phyloP scores from a whole-genome alignment of 2,888 invertebrate species.

The Macroteleia sp. region DNA sequence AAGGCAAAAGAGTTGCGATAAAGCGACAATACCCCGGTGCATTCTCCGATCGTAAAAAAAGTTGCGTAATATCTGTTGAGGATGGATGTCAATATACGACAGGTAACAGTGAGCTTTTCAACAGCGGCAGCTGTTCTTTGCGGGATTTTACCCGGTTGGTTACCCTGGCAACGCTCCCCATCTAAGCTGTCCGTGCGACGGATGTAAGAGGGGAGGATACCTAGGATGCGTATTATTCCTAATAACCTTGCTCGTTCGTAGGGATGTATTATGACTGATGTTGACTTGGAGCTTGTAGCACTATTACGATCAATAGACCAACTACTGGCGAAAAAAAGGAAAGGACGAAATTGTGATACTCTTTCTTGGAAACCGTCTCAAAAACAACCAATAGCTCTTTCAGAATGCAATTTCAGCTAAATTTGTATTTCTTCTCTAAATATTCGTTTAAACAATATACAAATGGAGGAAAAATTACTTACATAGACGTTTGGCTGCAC shows the following conservation, averaged over 20 bases:
- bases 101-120: constrained; percentile 66
- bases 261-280: constrained; percentile 84
- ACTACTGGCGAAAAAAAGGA: constrained; percentile 65
- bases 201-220: constrained; percentile 68
- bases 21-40: constrained; percentile 38
- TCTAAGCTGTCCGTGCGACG: constrained; percentile 69
- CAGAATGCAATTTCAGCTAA: too few relatives aligned
- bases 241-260: constrained; percentile 82
- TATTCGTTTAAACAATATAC: too few relatives aligned
- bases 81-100: constrained; percentile 67
- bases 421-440: too few relatives aligned
- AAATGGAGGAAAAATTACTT: too few relatives aligned
- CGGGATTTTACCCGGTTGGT: constrained; percentile 83
- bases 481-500: too few relatives aligned
- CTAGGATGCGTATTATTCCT: constrained; percentile 84
- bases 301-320: constrained; percentile 71
- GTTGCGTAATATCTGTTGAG: constrained; percentile 56
- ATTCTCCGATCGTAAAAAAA: constrained; percentile 44
- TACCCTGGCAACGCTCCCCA: constrained; percentile 80
- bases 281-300: constrained; percentile 80
- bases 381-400: too few relatives aligned
- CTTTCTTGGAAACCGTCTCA: too few relatives aligned
- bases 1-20: constrained; percentile 56
- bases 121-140: constrained; percentile 80
- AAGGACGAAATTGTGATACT: constrained; percentile 35